Percentiles rank a stretch among this genome's conserved stretches.
These are phyloP conservation scores for Nasonia giraulti DNA, from an alignment of 1,140 invertebrate genomes.

Conservation along the genomic window DNA sequence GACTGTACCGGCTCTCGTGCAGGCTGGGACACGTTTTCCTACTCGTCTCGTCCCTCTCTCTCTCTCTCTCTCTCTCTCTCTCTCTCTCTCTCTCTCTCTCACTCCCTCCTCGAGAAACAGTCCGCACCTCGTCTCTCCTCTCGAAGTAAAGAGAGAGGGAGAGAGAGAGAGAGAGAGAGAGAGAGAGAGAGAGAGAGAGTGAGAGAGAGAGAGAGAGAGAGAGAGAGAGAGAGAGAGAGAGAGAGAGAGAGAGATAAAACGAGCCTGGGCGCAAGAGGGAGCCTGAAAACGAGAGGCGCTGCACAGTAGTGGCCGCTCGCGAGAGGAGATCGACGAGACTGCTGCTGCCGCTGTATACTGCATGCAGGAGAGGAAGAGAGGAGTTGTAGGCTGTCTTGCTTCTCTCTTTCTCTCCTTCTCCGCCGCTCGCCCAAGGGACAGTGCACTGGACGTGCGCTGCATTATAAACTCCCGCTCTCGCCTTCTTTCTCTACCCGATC, in stretches of 20 bases:
- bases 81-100: slow-evolving; percentile 16
- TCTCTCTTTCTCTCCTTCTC: slow-evolving; percentile 25
- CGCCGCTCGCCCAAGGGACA: slow-evolving; percentile 33
- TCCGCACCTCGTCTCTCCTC: slow-evolving; percentile 17
- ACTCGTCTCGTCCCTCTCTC: slow-evolving; percentile 46
- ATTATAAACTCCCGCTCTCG: slow-evolving; percentile 42
- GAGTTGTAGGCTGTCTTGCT: slow-evolving; percentile 11
- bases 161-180: slow-evolving; percentile 18
- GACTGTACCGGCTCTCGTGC: slow-evolving; percentile 44
- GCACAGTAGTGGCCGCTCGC: slow-evolving; percentile 33
- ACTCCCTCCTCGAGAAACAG: background rate
- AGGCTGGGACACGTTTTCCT: slow-evolving; percentile 49
- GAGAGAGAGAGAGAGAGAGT: background rate
- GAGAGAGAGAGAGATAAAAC: too few species aligned
- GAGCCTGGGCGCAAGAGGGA: background rate
- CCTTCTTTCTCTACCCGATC: slow-evolving; percentile 8
- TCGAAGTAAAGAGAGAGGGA: background rate
- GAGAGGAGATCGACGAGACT: slow-evolving; percentile 25
- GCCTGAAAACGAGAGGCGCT: slow-evolving; percentile 39
- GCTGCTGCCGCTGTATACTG: background rate
- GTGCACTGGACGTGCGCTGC: slow-evolving; percentile 42
- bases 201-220: background rate
- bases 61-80: slow-evolving; percentile 14
- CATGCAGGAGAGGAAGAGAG: background rate
- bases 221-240: background rate